Evolutionary conservation across 1,140 invertebrate species (phyloP).

Genomic region (Ylistrum balloti): DNA sequence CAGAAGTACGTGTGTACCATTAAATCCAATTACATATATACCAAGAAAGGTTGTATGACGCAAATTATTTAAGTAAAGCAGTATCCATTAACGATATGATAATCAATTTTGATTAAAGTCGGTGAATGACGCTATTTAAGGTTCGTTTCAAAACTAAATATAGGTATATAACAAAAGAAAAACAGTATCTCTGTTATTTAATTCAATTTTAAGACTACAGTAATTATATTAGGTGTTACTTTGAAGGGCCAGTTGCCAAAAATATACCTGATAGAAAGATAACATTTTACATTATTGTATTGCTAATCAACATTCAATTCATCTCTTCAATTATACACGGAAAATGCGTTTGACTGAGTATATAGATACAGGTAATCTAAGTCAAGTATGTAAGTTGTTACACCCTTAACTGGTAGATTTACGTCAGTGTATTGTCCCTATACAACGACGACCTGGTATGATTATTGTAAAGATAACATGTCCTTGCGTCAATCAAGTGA

Average conservation of each 20-base stretch:
- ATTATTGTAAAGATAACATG: no score
- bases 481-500: no score
- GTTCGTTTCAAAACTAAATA: not conserved
- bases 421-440: not conserved
- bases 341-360: not conserved
- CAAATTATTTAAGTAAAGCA: not conserved
- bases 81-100: not conserved
- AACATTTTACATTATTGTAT: not conserved
- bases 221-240: not conserved
- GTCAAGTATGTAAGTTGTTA: not conserved
- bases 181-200: not conserved
- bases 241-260: not conserved
- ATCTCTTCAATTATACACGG: not conserved
- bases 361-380: not conserved
- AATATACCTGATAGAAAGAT: not conserved
- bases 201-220: not conserved
- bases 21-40: no score
- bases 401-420: not conserved
- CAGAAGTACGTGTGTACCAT: no score
- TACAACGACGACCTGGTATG: no score
- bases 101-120: not conserved
- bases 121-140: not conserved
- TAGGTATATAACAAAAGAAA: not conserved
- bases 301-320: no score
- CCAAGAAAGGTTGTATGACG: not conserved